Percentiles rank a stretch among this genome's conserved stretches.
These are phyloP conservation scores for Pantherophis guttatus DNA, from an alignment of 2,113 vertebrate genomes.

Conservation along the genomic window DNA sequence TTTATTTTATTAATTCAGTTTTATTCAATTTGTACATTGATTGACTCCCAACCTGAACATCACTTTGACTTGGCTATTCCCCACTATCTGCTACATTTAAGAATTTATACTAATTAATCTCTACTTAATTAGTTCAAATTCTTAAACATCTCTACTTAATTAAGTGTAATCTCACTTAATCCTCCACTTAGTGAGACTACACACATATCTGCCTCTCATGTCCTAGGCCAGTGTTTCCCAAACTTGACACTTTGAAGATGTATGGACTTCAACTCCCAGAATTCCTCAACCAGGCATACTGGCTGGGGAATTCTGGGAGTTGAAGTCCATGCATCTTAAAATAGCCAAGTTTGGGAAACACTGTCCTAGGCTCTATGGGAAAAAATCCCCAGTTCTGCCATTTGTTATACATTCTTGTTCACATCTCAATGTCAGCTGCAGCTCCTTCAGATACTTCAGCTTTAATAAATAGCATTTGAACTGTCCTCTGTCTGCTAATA, in stretches of 20 bases:
- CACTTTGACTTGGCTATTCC: neutral
- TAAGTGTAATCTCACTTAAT: neutral
- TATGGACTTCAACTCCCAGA: no score
- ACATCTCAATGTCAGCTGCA: neutral
- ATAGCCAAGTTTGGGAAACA: no score
- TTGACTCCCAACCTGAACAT: neutral
- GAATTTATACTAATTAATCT: neutral
- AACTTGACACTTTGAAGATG: no score
- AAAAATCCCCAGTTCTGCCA: neutral
- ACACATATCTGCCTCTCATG: neutral
- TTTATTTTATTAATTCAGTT: neutral
- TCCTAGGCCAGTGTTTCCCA: no score
- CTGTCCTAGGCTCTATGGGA: neutral
- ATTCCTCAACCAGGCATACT: no score
- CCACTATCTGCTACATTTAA: neutral
- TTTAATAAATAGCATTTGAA: neutral
- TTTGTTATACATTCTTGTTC: neutral
- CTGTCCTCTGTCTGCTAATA: neutral
- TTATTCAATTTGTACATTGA: neutral
- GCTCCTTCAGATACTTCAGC: neutral
- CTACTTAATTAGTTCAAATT: neutral
- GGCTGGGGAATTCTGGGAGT: no score
- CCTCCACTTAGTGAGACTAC: neutral
- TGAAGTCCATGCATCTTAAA: no score
- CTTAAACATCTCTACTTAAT: neutral